Base-by-base conservation (phyloP, 2,113 vertebrate species). In the Corapipo altera region DNA sequence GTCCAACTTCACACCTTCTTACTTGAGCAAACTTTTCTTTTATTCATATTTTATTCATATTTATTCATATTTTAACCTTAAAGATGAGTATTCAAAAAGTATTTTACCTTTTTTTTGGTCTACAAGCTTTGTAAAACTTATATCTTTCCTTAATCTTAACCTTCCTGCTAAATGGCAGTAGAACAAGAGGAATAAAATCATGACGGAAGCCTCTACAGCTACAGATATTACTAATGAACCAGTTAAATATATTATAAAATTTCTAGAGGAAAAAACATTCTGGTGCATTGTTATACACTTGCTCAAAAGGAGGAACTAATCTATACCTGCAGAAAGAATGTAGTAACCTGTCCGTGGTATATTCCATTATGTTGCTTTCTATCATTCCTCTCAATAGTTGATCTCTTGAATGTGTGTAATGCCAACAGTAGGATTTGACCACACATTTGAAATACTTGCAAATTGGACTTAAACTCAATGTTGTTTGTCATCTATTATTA, bases 391-490 rank as follows among this genome's bases (percentile, higher is more conserved):
- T 59, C 19, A n/a, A 32, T 12, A 41, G 48, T 88, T 83, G 6
- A 48, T 79, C 7, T 83, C 4, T 24, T 64, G 33, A 17, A 75
- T 13, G 22, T 35, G n/a, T 3, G 1, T 27, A 85, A 37, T 27
- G 26, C 4, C 28, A 82, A 39, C 7, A 20, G 15, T n/a, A 82
- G 20, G n/a, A 83, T 52, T 2, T 59, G 62, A 55, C 23, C 5
- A 35, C 22, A 35, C 15, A 46, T 80, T 92, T 77, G 32, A 81
- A 91, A 77, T 6, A 20, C 3, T 43, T 85, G 9, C 5, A 65
- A 52, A 4, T 37, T 8, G 8, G 65, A n/a, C 5, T 57, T 7
- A 33, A 44, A 90, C 55, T 0, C 9, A 46, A 3, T n/a, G 1
- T n/a, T 85, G 2, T 7, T 75, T 62, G 8, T 48, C 28, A 11